Evolutionary conservation across 2,797 vertebrate species (phyloP).

Genomic region (Lacerta bilineata): DNA sequence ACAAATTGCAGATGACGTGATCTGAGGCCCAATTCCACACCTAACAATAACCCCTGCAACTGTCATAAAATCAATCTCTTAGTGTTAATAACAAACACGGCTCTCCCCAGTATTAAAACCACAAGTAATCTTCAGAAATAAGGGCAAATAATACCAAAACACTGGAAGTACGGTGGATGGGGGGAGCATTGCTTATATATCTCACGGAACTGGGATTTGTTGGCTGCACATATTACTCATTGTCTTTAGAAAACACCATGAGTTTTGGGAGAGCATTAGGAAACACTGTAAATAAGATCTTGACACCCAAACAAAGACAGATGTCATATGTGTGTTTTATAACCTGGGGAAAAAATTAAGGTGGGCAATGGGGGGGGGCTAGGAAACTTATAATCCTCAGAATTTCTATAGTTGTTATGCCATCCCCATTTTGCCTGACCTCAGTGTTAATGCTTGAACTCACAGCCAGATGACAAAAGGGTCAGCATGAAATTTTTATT

Average conservation of each 20-base stretch:
- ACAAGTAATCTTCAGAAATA: slow-evolving; percentile 4
- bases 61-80: slow-evolving; percentile 28
- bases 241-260: background rate
- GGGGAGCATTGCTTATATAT: background rate
- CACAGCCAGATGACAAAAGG: background rate
- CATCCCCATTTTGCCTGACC: background rate
- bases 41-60: slow-evolving; percentile 30
- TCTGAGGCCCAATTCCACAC: slow-evolving; percentile 8
- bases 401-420: background rate
- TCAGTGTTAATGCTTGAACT: slow-evolving; percentile 28
- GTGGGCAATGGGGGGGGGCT: no score
- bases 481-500: slow-evolving; percentile 18
- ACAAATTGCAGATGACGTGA: background rate
- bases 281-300: slow-evolving; percentile 18
- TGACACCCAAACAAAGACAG: slow-evolving; percentile 6
- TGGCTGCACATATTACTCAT: background rate
- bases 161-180: background rate
- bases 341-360: background rate
- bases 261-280: background rate
- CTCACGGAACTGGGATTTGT: background rate
- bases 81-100: slow-evolving; percentile 9
- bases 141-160: background rate
- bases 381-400: slow-evolving; percentile 3
- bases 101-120: background rate
- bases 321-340: background rate